Evolutionary conservation across 2,888 invertebrate species (phyloP), one percentile per base, ranked within the genome.

Genomic region (Sarcophaga rosellei): DNA sequence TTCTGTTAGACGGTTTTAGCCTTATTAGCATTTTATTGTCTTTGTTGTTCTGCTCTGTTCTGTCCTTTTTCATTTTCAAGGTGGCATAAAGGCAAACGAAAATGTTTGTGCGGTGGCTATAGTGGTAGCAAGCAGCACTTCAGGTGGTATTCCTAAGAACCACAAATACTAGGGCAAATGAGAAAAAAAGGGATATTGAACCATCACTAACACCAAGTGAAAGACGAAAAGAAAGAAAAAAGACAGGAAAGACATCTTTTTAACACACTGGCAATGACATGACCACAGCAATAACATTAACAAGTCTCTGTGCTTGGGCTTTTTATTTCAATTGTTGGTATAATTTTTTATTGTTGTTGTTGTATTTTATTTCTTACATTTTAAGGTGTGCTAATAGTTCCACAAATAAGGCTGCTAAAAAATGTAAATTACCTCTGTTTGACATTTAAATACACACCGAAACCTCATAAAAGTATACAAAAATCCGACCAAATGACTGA

Each of bases 381-480:
- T 86, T 68, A 84, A 86, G 86, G 86, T 84, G 86, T 84, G 86
- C 78, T 86, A 86, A 86, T 84, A 78, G 86, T 84, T 75, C 84
- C 86, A 84, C 84, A 86, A 86, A 86, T 81, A 84, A 84, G 69
- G 86, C 66, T 81, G 84, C 81, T 84, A 84, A 83, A 86, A 86
- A 81, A 86, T 86, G 84, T 84, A 86, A 84, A 86, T 86, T 86
- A 75, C 78, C 81, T 81, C 78, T 78, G 81, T 74, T 84, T 84
- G 86, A 84, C 86, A 84, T 86, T 86, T 81, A 86, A 78, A 78
- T 84, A 76, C 65, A 84, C 70, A 84, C 70, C 79, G 75, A 80
- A 80, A 79, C 35, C 75, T 70, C 4, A 80, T 75, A 79, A 75
- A 78, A 74, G 74, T 25, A n/a, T 57, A 23, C 69, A 59, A 68